Base-by-base conservation (phyloP, 2,888 invertebrate species). In the Tipula vernalis region DNA sequence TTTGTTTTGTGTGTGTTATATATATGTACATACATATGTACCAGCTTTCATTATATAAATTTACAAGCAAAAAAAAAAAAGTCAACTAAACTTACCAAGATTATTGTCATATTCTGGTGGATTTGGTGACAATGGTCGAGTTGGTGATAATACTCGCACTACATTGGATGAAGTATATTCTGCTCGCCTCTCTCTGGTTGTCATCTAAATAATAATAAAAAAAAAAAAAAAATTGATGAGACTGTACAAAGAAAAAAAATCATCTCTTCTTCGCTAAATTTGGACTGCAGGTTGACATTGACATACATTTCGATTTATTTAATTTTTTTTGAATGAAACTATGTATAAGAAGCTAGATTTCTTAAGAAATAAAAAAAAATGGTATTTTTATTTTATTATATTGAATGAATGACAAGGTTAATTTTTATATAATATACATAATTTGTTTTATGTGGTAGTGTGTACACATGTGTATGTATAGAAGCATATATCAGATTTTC, bases 121-220 rank as follows among this genome's bases (percentile, higher is more conserved):
- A 86, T 87, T 87, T 36, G 89, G 88, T 85, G 89, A 88, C 85
- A 88, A 86, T 39, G 88, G 88, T 87, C 88, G 88, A 84, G 88
- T 87, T 83, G 89, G 88, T 86, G 88, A 88, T 13, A 89, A 87
- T 36, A 87, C 87, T 86, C 89, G 87, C 13, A 89, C 88, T 28
- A 89, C 88, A 88, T 89, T 89, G 51, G 89, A 87, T 86, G 89
- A 87, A 44, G 87, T 88, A 86, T 88, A 88, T 87, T 88, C 89
- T 87, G 88, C 88, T 41, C 88, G 87, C 36, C 88, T 87, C 87
- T 87, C 87, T 87, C 87, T 87, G 71, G 87, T 88, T 18, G 88
- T 87, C 86, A 88, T 87, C 88, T 86, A 15, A n/a, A 86, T 36
- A 47, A n/a, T 13, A 86, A 28, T 12, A 44, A 18, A 47, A 51